Evolutionary conservation across 1,140 invertebrate species (phyloP), one percentile per base, ranked within the genome.

Genomic region (Cherax destructor): DNA sequence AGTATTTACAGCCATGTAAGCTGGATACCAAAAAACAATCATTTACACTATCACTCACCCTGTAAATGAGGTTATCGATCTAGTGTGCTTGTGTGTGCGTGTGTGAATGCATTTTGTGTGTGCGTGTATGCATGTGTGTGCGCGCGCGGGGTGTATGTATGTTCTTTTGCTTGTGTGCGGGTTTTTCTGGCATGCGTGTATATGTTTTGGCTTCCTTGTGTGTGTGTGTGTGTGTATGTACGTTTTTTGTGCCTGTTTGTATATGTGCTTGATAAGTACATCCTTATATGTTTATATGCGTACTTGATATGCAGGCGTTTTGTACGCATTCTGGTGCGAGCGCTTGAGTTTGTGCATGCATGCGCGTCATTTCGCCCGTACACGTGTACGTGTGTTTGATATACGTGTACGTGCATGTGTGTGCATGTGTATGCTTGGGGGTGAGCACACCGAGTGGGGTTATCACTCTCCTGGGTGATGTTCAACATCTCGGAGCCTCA

Each of bases 11-110:
- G 21, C 41, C 16, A 11, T 49, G 50, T 50, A 16, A 77, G 21
- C 4, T 41, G 72, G 5, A 56, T 11, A 77, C 6, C 21, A 65
- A 18, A 74, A 30, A 65, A 24, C 11, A n/a, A 59, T 89, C 47
- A 56, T 83, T 89, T n/a, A 76, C 87, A 74, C 21, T 52, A 81
- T 24, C n/a, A n/a, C 11, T 76, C 87, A 59, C 81, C 65, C 87
- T 56, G 30, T 78, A 24, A 83, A 74, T 83, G 72, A 79, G 47
- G 41, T 72, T 91, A 91, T 91, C 89, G 89, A 91, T 91, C 81
- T 11, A 47, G 69, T 77, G 85, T 52, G 47, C 41, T 4, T 77
- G 84, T 86, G 83, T 69, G 59, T 41, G 59, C 30, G 81, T 65
- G 81, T 65, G 81, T 65, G 61, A 21, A 21, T 65, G 61, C 21